Conservation (phyloP, 2,888 invertebrate genomes). For the Theodoxus fluviatilis region DNA sequence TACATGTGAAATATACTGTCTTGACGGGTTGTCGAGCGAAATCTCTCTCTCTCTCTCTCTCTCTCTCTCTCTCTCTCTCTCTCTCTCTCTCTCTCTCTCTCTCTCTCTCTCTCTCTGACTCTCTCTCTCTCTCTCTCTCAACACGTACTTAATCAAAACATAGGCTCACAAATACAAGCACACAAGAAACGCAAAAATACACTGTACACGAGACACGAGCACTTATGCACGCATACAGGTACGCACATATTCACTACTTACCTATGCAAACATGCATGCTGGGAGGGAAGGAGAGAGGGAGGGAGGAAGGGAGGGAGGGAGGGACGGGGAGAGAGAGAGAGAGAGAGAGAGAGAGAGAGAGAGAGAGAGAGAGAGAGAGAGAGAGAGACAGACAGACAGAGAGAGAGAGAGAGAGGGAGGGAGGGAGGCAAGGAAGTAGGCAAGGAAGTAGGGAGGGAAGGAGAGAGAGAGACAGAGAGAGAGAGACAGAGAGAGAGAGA, state of each 20-base stretch:
- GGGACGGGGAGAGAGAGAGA: neutral
- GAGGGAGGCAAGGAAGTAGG: neutral
- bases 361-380: constrained; percentile 2
- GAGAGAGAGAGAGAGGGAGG: neutral
- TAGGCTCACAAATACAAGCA: neutral
- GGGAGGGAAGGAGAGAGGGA: neutral
- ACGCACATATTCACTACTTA: neutral
- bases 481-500: constrained; percentile 22
- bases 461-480: neutral
- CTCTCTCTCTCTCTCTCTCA: neutral
- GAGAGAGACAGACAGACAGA: neutral
- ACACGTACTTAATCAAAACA: neutral
- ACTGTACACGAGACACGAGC: neutral
- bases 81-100: neutral
- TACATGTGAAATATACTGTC: too few species aligned
- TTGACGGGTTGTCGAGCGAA: too few species aligned
- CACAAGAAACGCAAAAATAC: neutral
- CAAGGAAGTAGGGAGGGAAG: too few species aligned
- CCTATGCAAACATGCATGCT: neutral
- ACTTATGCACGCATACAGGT: neutral
- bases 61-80: too few species aligned
- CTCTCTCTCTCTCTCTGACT: constrained; percentile 15
- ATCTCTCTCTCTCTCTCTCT: too few species aligned
- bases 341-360: neutral
- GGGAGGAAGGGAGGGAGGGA: too few species aligned